Evolutionary conservation across 2,113 vertebrate species (phyloP), one percentile per base, ranked within the genome.

Genomic region (Eubucco bourcierii): DNA sequence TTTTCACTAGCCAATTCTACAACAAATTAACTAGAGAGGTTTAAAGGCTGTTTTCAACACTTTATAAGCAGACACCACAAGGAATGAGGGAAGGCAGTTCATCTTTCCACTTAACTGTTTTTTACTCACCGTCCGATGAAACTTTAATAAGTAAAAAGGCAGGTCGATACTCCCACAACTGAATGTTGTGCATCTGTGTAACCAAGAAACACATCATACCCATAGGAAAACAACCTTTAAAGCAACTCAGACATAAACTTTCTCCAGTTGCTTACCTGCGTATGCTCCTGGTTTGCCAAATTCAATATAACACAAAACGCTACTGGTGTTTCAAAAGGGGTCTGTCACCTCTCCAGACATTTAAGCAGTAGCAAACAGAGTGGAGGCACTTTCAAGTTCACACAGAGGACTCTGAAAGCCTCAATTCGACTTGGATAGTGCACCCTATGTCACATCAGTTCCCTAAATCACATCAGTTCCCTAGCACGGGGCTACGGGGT

Each of bases 241-340:
- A 86, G n/a, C 53, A 73, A 24, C 33, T 79, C 46, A 68, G 28
- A 68, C 33, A 52, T 6, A 47, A 92, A 94, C 76, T 58, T 79
- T 29, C 81, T 75, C 66, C 76, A 59, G 84, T 72, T 84, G 66
- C 96, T 97, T 96, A 97, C 95, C 97, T 96, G 92, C 0, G 1
- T 47, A 63, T 0, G 27, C 17, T 95, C 65, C 87, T 63, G 68
- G 68, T 94, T 94, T 89, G 87, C 33, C 85, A 90, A 83, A 83
- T 71, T 93, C 92, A 93, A 55, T 0, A 27, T 46, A 79, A 87
- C 61, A 72, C 89, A 88, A 91, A 95, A 80, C 46, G 33, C 78
- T 84, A 84, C 60, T 61, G 72, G 63, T 50, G 37, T 90, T 95
- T 92, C 87, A 94, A 83, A 71, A 87, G 33, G 52, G 80, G 89